Percentiles rank a stretch among this genome's conserved stretches.
Conservation (phyloP, 1,140 invertebrate species). For the Heliconius congener region DNA sequence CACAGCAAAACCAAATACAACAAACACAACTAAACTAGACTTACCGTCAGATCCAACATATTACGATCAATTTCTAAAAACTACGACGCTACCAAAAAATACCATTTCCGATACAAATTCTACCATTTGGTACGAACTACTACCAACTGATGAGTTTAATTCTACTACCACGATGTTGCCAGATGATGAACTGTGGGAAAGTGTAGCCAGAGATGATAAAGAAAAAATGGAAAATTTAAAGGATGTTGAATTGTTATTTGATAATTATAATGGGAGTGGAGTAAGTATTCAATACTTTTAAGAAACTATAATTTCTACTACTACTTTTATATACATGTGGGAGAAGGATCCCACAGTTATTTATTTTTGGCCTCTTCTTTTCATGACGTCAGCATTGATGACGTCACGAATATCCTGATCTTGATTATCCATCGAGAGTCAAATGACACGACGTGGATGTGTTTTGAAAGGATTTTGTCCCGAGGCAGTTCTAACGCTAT, state of each 20-base stretch:
- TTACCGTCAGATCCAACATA: conserved; percentile 65
- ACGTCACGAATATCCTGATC: too few species aligned
- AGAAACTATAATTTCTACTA: not conserved
- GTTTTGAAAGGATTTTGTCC: too few species aligned
- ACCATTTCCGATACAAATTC: conserved; percentile 53
- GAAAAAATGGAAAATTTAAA: conserved; percentile 58
- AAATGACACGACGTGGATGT: too few species aligned
- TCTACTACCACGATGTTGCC: conserved; percentile 50
- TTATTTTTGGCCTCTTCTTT: too few species aligned
- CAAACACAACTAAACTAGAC: conserved; percentile 54
- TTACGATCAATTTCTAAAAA: conserved; percentile 78
- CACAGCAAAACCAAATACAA: conserved; percentile 44
- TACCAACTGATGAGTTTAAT: conserved; percentile 60
- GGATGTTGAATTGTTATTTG: conserved; percentile 75
- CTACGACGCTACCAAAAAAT: conserved; percentile 59
- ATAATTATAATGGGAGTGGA: conserved; percentile 48
- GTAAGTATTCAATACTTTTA: conserved; percentile 41
- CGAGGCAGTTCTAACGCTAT: too few species aligned
- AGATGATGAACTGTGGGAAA: conserved; percentile 72
- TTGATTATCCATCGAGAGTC: too few species aligned
- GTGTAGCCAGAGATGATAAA: conserved; percentile 48
- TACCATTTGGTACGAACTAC: conserved; percentile 68
- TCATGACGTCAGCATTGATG: too few species aligned
- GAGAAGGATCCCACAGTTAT: too few species aligned
- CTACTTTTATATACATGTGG: not conserved